Conservation (phyloP, 2,797 vertebrate species). For the Danio aesculapii region DNA sequence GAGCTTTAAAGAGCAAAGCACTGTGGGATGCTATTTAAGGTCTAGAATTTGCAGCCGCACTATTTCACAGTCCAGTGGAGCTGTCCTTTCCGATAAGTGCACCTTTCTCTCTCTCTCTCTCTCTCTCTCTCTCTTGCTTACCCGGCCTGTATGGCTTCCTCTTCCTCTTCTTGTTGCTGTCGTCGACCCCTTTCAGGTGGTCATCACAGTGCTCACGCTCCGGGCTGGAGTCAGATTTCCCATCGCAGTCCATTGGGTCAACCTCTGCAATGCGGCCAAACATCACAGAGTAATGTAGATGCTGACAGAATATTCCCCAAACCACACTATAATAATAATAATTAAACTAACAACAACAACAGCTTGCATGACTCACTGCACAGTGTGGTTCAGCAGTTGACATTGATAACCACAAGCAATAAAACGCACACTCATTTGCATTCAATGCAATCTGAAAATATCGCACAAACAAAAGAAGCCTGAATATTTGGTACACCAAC, state of each 20-base stretch:
- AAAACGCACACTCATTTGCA: not conserved
- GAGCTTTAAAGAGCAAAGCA: conserved; percentile 57
- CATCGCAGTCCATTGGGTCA: conserved; percentile 90
- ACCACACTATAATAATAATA: not conserved
- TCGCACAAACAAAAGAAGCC: not conserved
- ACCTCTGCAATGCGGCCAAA: conserved; percentile 72
- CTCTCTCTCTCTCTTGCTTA: conserved; percentile 62
- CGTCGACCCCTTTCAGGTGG: conserved; percentile 81
- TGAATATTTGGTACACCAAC: not conserved
- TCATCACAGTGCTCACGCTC: conserved; percentile 88
- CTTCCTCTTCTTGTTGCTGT: conserved; percentile 91
- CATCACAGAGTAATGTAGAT: conserved; percentile 9
- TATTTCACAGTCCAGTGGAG: conserved; percentile 65
- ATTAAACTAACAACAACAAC: not conserved
- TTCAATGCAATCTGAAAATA: conserved; percentile 1
- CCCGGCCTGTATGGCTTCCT: conserved; percentile 96
- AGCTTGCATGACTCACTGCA: not conserved
- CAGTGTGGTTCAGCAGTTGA: not conserved
- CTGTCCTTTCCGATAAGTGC: conserved; percentile 56
- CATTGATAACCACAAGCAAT: not conserved
- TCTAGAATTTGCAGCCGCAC: conserved; percentile 51
- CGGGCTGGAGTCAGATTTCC: conserved; percentile 96
- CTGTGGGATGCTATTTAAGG: conserved; percentile 60
- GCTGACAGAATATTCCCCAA: not conserved
- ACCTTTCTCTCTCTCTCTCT: conserved; percentile 24